Base-by-base conservation (phyloP, 2,797 vertebrate genomes). In the Neosilurus hyrtlii region DNA sequence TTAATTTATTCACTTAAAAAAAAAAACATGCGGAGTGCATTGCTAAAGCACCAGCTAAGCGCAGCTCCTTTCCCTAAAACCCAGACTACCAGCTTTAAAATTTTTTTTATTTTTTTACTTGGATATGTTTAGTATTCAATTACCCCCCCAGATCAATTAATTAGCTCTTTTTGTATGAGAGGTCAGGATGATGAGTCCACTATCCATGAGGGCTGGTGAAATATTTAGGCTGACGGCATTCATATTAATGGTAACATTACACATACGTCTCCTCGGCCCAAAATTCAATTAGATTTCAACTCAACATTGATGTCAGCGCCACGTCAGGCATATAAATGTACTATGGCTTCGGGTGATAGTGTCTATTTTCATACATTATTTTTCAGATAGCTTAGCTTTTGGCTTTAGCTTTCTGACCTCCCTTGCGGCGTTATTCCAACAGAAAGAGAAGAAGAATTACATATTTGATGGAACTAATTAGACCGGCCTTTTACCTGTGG, bases 381-480 rank as follows among this genome's bases (percentile, higher is more conserved):
- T 90, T 89, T 92, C 93, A 94, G 93, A 93, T 94, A 93, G 90
- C 89, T 93, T 92, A 87, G 91, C 94, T 94, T 92, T 93, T 89
- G 94, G 93, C 94, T 92, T 92, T 86, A 70, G 80, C 68, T 82
- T 70, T 73, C 22, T 74, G 80, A 88, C 89, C 84, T 85, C 85
- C 92, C 94, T 93, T 6, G 91, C 89, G 94, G 94, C 94, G 73
- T 90, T 91, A 93, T 94, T 93, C 89, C 86, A 90, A 87, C 90
- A 86, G 83, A 93, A 93, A 93, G 88, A 85, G 88, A 86, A 90
- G 79, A 94, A 91, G 91, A 92, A 94, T 94, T 93, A 90, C 92
- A 94, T 94, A 92, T 94, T 94, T 95, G 94, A 95, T 94, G 92
- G 92, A 93, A 93, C 93, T 94, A 95, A 95, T 95, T 94, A 94